Conservation (phyloP, 2,113 vertebrate genomes). For the Mirounga angustirostris region DNA sequence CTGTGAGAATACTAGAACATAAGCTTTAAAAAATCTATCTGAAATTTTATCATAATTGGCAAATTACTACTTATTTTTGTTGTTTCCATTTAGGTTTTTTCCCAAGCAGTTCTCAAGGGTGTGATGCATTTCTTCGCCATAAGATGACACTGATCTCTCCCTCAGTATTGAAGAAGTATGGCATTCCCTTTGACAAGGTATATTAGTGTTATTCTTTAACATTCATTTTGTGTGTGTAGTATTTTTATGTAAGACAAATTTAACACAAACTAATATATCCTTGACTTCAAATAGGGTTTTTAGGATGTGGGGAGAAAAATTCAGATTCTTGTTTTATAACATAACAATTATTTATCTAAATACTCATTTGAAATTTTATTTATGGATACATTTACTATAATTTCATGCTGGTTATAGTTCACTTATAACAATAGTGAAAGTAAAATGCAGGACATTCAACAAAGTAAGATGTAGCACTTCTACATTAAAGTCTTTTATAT, state of each 20-base stretch:
- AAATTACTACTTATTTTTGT: constrained; percentile 36
- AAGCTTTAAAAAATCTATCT: background rate
- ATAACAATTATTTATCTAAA: constrained; percentile 49
- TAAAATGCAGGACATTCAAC: background rate
- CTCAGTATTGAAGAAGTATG: constrained; percentile 96
- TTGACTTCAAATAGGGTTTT: background rate
- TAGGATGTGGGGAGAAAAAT: constrained; percentile 17
- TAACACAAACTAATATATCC: background rate
- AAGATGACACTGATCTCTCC: constrained; percentile 99
- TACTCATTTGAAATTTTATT: constrained; percentile 18
- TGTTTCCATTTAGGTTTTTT: constrained; percentile 93
- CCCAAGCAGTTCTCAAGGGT: constrained; percentile 95
- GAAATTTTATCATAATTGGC: constrained; percentile 31
- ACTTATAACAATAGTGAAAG: constrained; percentile 43
- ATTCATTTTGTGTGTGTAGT: background rate
- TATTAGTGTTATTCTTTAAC: constrained; percentile 28
- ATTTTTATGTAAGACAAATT: constrained; percentile 19
- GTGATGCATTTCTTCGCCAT: constrained; percentile 98
- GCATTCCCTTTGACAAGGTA: constrained; percentile 99
- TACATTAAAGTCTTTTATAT: background rate
- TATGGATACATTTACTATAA: constrained; percentile 38
- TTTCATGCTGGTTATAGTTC: background rate
- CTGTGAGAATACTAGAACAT: background rate
- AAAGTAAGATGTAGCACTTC: background rate
- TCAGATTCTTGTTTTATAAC: constrained; percentile 37